phyloP scores from a whole-genome alignment of 1,140 invertebrate genomes.

The Hylyphantes graminicola region DNA sequence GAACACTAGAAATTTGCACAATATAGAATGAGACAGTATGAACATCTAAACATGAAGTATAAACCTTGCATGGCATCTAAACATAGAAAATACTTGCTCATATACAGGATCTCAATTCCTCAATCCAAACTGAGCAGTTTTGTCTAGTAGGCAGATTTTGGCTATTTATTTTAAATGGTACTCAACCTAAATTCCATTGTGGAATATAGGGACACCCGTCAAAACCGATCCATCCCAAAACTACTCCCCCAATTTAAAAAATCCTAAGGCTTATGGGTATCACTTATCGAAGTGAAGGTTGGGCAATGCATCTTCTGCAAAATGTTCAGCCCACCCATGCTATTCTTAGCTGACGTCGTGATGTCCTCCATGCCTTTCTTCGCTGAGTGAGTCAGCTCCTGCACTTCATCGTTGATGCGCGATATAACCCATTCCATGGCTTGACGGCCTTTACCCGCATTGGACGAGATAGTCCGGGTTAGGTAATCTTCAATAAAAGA shows the following conservation, averaged over 20 bases:
- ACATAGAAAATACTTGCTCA: too few species aligned
- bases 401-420: conserved; percentile 80
- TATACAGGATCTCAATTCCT: too few species aligned
- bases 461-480: conserved; percentile 87
- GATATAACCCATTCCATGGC: conserved; percentile 97
- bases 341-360: conserved; percentile 80
- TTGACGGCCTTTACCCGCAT: conserved; percentile 93
- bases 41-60: too few species aligned
- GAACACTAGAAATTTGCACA: too few species aligned
- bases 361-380: conserved; percentile 85
- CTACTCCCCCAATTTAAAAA: conserved; percentile 3
- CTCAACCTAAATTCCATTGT: too few species aligned
- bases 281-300: conserved; percentile 60
- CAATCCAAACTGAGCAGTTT: too few species aligned
- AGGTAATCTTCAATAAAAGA: conserved; percentile 94
- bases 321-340: conserved; percentile 75
- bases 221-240: too few species aligned
- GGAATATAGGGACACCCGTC: too few species aligned
- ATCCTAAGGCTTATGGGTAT: conserved; percentile 24
- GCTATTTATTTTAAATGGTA: too few species aligned
- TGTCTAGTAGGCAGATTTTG: too few species aligned
- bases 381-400: conserved; percentile 80
- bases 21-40: too few species aligned
- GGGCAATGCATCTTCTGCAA: conserved; percentile 54
- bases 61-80: too few species aligned